phyloP scores from a whole-genome alignment of 2,797 vertebrate species.

The Enteromius anoplus region DNA sequence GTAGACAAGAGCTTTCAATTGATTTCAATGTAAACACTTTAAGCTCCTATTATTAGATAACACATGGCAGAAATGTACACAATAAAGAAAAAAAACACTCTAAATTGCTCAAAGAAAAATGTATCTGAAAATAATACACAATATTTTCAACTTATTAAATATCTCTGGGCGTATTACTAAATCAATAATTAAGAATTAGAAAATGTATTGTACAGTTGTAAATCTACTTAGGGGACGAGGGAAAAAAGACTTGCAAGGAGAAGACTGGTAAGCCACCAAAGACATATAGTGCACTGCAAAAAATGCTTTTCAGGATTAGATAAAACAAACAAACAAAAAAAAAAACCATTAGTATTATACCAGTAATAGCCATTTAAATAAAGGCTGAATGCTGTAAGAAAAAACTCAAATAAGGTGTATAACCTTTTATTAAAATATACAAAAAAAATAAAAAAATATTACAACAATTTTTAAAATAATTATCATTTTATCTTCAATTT shows the following conservation, averaged over 20 bases:
- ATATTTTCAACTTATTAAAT: neutral
- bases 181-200: neutral
- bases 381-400: neutral
- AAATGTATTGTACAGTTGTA: neutral
- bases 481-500: neutral
- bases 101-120: neutral
- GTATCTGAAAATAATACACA: neutral
- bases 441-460: neutral
- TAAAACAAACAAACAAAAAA: neutral
- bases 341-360: neutral
- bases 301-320: too few species aligned
- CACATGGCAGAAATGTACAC: neutral
- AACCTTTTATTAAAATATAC: neutral
- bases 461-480: neutral
- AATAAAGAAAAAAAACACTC: neutral
- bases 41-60: neutral
- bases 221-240: neutral
- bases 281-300: neutral
- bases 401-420: neutral
- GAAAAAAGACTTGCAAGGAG: neutral
- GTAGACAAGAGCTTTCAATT: neutral
- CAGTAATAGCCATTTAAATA: neutral
- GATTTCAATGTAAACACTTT: neutral
- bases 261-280: neutral
- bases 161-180: neutral